These are phyloP conservation scores for Micropoecilia bifurca DNA, from an alignment of 2,797 vertebrate species.

Conservation along the genomic window DNA sequence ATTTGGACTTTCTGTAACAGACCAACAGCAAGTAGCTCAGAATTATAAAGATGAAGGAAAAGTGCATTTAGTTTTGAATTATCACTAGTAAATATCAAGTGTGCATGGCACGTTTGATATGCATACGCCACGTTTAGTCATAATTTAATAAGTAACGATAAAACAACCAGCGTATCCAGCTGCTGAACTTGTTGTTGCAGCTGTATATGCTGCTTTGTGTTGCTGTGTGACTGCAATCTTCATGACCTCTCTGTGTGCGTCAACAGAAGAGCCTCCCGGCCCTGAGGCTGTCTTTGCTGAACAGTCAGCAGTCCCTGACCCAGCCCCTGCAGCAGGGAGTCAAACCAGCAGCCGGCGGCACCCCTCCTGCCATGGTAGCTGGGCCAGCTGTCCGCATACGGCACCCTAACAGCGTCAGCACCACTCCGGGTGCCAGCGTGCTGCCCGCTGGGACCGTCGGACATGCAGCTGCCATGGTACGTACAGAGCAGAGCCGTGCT, in stretches of 20 bases:
- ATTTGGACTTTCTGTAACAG: neutral
- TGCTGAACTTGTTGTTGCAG: slow-evolving; percentile 19
- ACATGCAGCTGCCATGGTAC: slow-evolving; percentile 83
- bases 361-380: slow-evolving; percentile 70
- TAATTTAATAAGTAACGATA: slow-evolving; percentile 8
- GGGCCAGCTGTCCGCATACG: slow-evolving; percentile 81
- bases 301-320: slow-evolving; percentile 85
- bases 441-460: slow-evolving; percentile 78
- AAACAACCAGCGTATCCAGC: slow-evolving; percentile 23
- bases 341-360: slow-evolving; percentile 73
- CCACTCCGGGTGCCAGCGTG: slow-evolving; percentile 70
- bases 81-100: neutral
- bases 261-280: slow-evolving; percentile 91
- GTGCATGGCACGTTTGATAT: neutral
- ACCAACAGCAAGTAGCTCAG: neutral
- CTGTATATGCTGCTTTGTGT: slow-evolving; percentile 26
- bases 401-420: slow-evolving; percentile 86
- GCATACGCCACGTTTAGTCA: neutral
- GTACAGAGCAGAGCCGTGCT: slow-evolving; percentile 56
- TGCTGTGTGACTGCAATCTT: slow-evolving; percentile 39
- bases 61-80: neutral
- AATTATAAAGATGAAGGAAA: neutral
- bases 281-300: slow-evolving; percentile 87
- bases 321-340: slow-evolving; percentile 81
- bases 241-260: slow-evolving; percentile 50